phyloP scores from a whole-genome alignment of 2,113 vertebrate species.

The Chroicocephalus ridibundus region DNA sequence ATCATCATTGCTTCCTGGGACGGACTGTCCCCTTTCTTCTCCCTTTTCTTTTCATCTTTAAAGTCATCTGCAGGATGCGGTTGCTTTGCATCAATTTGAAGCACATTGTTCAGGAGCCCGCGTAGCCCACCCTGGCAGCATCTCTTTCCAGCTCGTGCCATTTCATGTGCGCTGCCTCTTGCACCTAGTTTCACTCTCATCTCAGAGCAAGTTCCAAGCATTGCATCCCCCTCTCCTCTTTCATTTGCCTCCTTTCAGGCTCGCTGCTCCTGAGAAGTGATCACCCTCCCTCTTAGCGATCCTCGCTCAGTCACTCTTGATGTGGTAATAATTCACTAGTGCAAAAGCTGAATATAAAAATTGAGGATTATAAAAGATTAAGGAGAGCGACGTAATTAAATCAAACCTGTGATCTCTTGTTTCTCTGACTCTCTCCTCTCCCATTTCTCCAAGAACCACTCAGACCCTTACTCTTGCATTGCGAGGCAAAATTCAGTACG shows the following conservation, averaged over 20 bases:
- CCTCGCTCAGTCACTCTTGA: background rate
- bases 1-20: background rate
- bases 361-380: background rate
- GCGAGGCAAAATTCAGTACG: background rate
- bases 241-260: background rate
- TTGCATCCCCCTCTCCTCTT: background rate
- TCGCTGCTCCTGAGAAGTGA: background rate
- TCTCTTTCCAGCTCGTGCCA: background rate
- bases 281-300: background rate
- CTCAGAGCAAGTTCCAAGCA: background rate
- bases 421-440: background rate
- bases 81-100: background rate
- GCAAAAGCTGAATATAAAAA: background rate
- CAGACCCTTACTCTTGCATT: background rate
- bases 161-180: background rate
- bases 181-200: background rate
- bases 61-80: rapidly evolving
- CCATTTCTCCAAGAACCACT: background rate
- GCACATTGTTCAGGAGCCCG: background rate
- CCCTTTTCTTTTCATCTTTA: background rate
- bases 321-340: background rate
- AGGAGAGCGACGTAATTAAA: background rate
- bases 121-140: background rate
- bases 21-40: background rate
- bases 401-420: background rate